Percentiles rank a stretch among this genome's conserved stretches.
Evolutionary conservation across 2,888 invertebrate species (phyloP).

Genomic region (Stenoptilia bipunctidactyla): DNA sequence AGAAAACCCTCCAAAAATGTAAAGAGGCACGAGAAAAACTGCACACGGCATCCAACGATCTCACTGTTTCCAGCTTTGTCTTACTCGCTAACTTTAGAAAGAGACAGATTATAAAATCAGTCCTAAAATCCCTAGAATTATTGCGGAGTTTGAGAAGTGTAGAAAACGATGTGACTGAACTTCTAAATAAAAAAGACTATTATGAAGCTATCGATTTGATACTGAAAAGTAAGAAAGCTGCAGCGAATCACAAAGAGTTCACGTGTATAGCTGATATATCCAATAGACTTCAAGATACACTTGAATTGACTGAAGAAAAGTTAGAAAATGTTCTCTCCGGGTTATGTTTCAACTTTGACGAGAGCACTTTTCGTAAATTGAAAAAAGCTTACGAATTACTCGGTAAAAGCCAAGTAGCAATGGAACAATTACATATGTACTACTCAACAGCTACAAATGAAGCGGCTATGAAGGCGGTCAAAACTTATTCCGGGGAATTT

Average conservation of each 20-base stretch:
- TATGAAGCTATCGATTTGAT: slow-evolving; percentile 91
- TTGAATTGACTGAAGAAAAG: slow-evolving; percentile 92
- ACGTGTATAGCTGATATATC: slow-evolving; percentile 91
- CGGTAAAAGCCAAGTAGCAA: slow-evolving; percentile 92
- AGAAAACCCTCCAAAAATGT: slow-evolving; percentile 79
- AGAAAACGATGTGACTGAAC: slow-evolving; percentile 84
- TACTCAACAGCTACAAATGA: slow-evolving; percentile 93
- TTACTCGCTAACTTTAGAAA: slow-evolving; percentile 93
- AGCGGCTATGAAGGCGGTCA: slow-evolving; percentile 75
- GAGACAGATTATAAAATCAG: slow-evolving; percentile 83
- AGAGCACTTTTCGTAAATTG: slow-evolving; percentile 82
- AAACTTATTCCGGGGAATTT: slow-evolving; percentile 50
- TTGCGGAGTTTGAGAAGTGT: slow-evolving; percentile 77
- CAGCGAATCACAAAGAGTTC: slow-evolving; percentile 87
- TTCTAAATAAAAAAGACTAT: slow-evolving; percentile 88
- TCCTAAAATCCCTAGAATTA: slow-evolving; percentile 79
- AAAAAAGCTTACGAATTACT: slow-evolving; percentile 90
- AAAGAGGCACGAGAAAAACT: slow-evolving; percentile 79
- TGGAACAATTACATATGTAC: slow-evolving; percentile 96
- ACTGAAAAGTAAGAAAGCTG: slow-evolving; percentile 88
- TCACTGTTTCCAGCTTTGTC: slow-evolving; percentile 87
- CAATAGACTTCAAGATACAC: slow-evolving; percentile 89
- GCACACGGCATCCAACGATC: slow-evolving; percentile 81
- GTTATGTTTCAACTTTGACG: slow-evolving; percentile 81
- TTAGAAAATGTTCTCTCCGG: slow-evolving; percentile 88